Evolutionary conservation across 2,888 invertebrate genomes (phyloP).

Genomic region (Phytoseiulus persimilis): DNA sequence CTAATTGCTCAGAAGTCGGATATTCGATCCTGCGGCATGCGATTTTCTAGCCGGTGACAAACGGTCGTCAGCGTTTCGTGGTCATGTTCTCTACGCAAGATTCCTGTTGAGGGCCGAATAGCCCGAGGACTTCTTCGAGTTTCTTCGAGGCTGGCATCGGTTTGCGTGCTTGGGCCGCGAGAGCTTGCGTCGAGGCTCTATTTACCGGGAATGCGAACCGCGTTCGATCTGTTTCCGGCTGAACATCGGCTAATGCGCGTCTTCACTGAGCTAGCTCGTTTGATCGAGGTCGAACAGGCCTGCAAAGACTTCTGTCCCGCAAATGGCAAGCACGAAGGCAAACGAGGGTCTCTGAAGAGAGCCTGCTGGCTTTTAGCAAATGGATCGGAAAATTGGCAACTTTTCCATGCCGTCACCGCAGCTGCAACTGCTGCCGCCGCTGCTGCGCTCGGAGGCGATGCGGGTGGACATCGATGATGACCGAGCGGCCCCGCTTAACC

Average conservation of each 20-base stretch:
- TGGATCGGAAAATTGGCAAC: conserved; percentile 5
- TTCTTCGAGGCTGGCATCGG: too few species aligned
- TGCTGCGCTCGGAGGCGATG: neutral
- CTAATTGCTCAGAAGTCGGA: neutral
- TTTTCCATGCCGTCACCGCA: neutral
- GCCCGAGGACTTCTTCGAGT: too few species aligned
- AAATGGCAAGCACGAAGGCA: neutral
- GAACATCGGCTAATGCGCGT: neutral
- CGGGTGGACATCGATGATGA: neutral
- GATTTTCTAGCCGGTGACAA: neutral
- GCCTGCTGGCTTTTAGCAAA: neutral
- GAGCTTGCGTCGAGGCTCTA: too few species aligned
- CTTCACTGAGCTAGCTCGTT: neutral
- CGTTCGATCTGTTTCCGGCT: neutral
- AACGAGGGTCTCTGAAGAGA: neutral
- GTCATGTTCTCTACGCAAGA: neutral
- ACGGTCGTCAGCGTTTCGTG: neutral
- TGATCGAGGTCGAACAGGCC: neutral
- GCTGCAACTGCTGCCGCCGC: neutral
- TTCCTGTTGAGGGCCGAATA: too few species aligned
- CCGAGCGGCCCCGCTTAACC: neutral
- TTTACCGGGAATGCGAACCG: too few species aligned
- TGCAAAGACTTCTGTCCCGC: neutral
- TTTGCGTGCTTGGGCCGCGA: too few species aligned
- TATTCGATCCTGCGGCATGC: neutral